Percentiles rank a stretch among this genome's conserved stretches.
Evolutionary conservation across 2,113 vertebrate species (phyloP).

Genomic region (Mugil cephalus): DNA sequence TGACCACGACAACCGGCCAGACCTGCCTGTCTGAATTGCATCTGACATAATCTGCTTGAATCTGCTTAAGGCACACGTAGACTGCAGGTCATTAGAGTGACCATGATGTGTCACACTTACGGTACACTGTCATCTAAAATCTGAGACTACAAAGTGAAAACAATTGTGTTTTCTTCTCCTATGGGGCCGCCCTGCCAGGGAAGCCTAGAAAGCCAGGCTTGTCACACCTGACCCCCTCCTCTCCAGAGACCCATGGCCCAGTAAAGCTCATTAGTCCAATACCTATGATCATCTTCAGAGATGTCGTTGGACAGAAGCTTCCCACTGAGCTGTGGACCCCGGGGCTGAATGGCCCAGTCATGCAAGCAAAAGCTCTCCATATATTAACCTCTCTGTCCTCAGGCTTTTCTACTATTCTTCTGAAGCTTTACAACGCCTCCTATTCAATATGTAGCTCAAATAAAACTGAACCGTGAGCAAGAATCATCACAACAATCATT

Average conservation of each 20-base stretch:
- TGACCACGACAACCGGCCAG: conserved; percentile 72
- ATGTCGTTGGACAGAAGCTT: conserved; percentile 81
- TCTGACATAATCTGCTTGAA: conserved; percentile 85
- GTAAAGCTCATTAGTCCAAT: conserved; percentile 86
- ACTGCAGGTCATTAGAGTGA: conserved; percentile 78
- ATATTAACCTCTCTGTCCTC: conserved; percentile 77
- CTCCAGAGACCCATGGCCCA: conserved; percentile 78
- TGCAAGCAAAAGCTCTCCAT: conserved; percentile 80
- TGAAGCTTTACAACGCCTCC: conserved; percentile 66
- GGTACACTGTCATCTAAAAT: conserved; percentile 77
- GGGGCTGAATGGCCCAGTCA: conserved; percentile 80
- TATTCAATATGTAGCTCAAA: conserved; percentile 51
- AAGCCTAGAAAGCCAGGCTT: conserved; percentile 67
- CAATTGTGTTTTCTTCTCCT: conserved; percentile 76
- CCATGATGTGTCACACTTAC: conserved; percentile 79
- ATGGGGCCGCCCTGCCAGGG: conserved; percentile 63
- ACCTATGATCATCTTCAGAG: conserved; percentile 83
- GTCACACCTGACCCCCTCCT: conserved; percentile 76
- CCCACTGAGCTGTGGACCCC: conserved; percentile 74
- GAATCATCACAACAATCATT: conserved; percentile 28
- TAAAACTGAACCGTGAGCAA: conserved; percentile 22
- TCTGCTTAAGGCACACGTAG: conserved; percentile 82
- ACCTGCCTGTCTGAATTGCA: conserved; percentile 79
- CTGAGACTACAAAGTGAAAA: conserved; percentile 75
- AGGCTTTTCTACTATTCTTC: conserved; percentile 58